Percentiles rank a stretch among this genome's conserved stretches.
These are phyloP conservation scores for Ectobius pallidus DNA, from an alignment of 2,888 invertebrate genomes.

Conservation along the genomic window DNA sequence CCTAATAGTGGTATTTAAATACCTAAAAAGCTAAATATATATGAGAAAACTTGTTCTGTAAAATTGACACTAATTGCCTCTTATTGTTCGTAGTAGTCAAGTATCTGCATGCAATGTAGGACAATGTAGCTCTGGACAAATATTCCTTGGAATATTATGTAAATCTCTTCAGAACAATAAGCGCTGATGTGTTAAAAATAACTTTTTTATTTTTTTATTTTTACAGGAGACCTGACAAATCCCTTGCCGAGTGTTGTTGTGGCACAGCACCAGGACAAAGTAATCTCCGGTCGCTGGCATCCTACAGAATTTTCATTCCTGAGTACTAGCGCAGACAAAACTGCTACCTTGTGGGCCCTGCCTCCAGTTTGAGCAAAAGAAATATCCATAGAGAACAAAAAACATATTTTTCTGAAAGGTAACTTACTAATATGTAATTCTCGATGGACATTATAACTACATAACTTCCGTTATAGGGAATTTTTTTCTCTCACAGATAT, in stretches of 20 bases:
- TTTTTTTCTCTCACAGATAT: not conserved
- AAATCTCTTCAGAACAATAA: too few species aligned
- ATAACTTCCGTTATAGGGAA: not conserved
- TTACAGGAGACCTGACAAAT: conserved; percentile 87
- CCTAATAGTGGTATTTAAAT: too few species aligned
- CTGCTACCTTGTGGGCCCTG: conserved; percentile 94
- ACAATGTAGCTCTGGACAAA: too few species aligned
- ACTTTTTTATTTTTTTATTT: too few species aligned
- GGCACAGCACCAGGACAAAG: conserved; percentile 96
- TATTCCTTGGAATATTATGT: too few species aligned
- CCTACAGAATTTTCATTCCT: conserved; percentile 97
- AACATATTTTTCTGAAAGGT: not conserved
- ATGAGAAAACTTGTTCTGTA: too few species aligned
- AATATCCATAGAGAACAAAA: too few species aligned
- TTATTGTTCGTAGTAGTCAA: too few species aligned
- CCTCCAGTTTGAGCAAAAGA: conserved; percentile 73
- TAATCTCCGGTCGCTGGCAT: conserved; percentile 98
- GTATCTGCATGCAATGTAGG: too few species aligned
- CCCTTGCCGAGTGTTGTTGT: conserved; percentile 95
- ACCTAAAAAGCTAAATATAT: too few species aligned
- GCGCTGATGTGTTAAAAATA: too few species aligned
- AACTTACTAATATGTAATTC: not conserved
- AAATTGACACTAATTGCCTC: too few species aligned
- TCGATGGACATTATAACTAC: not conserved
- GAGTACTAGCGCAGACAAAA: conserved; percentile 97